phyloP scores from a whole-genome alignment of 2,888 invertebrate genomes.

The Cephus pygmeus region DNA sequence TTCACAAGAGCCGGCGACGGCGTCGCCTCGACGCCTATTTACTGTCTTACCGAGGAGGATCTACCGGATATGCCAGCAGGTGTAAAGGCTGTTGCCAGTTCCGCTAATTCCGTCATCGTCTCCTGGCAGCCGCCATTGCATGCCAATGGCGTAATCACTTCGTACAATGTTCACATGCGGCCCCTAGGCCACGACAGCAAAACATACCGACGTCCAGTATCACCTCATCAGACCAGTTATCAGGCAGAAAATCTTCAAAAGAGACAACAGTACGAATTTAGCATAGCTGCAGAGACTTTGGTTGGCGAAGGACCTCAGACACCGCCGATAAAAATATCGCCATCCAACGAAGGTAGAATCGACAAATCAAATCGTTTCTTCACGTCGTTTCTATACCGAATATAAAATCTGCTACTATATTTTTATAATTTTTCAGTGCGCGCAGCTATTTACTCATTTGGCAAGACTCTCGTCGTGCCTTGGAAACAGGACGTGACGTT shows the following conservation, averaged over 20 bases:
- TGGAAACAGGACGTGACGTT: constrained; percentile 90
- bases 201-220: constrained; percentile 52
- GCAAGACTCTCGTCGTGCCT: constrained; percentile 68
- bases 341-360: constrained; percentile 63
- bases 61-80: constrained; percentile 91
- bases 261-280: constrained; percentile 65
- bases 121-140: constrained; percentile 90
- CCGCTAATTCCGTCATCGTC: constrained; percentile 85
- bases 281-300: constrained; percentile 63
- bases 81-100: constrained; percentile 90
- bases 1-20: constrained; percentile 93
- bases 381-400: neutral
- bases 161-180: constrained; percentile 60
- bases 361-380: neutral
- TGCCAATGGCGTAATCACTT: constrained; percentile 77
- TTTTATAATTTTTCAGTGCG: constrained; percentile 50
- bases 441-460: constrained; percentile 66
- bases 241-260: constrained; percentile 61
- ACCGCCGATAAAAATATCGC: constrained; percentile 65
- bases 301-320: constrained; percentile 64
- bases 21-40: constrained; percentile 83
- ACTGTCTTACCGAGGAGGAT: constrained; percentile 90
- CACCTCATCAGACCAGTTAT: constrained; percentile 61
- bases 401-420: neutral
- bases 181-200: constrained; percentile 58